Conservation (phyloP, 1,140 invertebrate genomes). For the Calycopis cecrops region DNA sequence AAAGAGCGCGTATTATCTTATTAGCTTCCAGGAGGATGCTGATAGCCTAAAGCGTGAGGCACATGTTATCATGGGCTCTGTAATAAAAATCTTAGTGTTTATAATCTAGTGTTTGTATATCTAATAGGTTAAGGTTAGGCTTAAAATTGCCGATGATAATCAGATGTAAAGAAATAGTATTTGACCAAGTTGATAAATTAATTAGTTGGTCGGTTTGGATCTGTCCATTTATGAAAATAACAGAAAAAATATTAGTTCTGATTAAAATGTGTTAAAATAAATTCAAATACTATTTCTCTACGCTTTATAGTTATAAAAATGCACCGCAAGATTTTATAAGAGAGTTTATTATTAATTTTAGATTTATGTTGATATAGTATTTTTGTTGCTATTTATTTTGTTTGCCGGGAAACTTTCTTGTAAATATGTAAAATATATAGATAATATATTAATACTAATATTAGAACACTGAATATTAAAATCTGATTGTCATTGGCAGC, state of each 20-base stretch:
- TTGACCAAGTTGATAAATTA: neutral
- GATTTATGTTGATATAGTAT: neutral
- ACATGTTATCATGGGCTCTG: neutral
- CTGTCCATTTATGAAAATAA: neutral
- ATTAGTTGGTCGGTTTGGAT: neutral
- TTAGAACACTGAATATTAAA: neutral
- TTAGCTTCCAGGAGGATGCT: conserved; percentile 8
- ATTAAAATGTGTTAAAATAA: neutral
- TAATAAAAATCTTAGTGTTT: neutral
- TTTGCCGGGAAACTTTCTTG: neutral
- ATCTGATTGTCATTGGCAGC: conserved; percentile 1
- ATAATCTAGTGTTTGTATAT: neutral
- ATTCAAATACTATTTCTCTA: conserved; percentile 4
- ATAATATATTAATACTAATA: neutral
- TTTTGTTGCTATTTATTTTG: conserved; percentile 7
- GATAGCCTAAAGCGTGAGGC: neutral
- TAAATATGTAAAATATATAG: conserved; percentile 1
- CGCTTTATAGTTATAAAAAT: neutral
- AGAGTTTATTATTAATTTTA: neutral
- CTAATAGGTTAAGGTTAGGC: neutral
- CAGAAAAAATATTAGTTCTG: neutral
- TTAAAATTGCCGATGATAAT: conserved; percentile 2
- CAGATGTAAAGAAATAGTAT: conserved; percentile 7
- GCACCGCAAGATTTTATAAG: too few species aligned
- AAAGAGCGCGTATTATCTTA: neutral